These are phyloP conservation scores for Clarias pachynema DNA, from an alignment of 2,797 vertebrate genomes.

Conservation along the genomic window DNA sequence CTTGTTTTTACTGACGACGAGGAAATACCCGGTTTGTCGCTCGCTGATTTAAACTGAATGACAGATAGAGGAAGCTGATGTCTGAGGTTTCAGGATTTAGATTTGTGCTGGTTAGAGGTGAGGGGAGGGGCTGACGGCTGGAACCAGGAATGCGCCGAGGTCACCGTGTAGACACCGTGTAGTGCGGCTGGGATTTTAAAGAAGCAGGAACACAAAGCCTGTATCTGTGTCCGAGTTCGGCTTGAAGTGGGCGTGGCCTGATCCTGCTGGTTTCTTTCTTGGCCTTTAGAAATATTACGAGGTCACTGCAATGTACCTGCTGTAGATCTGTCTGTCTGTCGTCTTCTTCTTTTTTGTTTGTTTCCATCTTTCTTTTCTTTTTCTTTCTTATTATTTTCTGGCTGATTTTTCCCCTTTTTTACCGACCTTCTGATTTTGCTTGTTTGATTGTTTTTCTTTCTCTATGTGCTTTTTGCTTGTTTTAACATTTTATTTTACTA, in stretches of 20 bases:
- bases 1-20: background rate
- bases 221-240: background rate
- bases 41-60: background rate
- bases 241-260: background rate
- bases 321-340: constrained; percentile 56
- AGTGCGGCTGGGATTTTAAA: background rate
- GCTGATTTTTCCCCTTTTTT: background rate
- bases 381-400: background rate
- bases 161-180: background rate
- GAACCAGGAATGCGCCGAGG: background rate
- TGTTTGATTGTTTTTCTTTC: background rate
- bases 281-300: no score
- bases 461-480: background rate
- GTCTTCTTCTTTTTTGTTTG: constrained; percentile 46
- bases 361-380: background rate
- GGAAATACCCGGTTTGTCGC: background rate
- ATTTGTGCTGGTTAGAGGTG: background rate
- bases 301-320: background rate
- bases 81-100: background rate
- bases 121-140: no score
- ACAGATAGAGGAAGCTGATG: background rate
- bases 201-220: background rate
- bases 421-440: background rate
- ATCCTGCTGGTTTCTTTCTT: background rate
- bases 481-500: background rate